Conservation (phyloP, 2,113 vertebrate genomes). For the Bufo gargarizans region DNA sequence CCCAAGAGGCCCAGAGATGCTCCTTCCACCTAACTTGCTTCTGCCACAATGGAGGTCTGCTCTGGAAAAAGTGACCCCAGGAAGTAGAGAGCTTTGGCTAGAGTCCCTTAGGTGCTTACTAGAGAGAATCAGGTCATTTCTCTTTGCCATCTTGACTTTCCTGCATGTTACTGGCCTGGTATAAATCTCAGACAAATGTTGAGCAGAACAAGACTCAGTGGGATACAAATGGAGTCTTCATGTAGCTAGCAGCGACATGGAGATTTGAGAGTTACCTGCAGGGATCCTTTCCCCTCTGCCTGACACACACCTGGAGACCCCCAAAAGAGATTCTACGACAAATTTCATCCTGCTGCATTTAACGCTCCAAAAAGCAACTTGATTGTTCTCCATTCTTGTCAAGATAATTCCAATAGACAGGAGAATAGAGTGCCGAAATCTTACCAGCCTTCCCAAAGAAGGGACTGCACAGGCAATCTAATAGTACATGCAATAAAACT, state of each 20-base stretch:
- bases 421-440: constrained; percentile 58
- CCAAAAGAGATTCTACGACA: constrained; percentile 71
- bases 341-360: constrained; percentile 78
- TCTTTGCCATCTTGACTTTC: constrained; percentile 54
- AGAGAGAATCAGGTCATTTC: constrained; percentile 60
- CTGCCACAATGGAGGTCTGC: constrained; percentile 65
- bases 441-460: background rate
- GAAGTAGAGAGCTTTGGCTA: constrained; percentile 54
- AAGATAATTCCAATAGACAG: constrained; percentile 87
- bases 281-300: constrained; percentile 70
- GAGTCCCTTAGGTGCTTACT: constrained; percentile 62
- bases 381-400: constrained; percentile 75
- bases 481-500: background rate
- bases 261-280: constrained; percentile 72
- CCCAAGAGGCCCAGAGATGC: constrained; percentile 69
- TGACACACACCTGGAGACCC: constrained; percentile 78
- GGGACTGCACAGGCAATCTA: background rate
- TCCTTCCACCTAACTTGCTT: constrained; percentile 76
- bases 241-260: constrained; percentile 74
- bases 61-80: constrained; percentile 62
- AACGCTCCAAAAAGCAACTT: constrained; percentile 88
- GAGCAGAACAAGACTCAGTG: constrained; percentile 68
- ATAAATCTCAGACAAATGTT: constrained; percentile 73
- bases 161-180: constrained; percentile 60
- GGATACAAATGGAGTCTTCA: constrained; percentile 90